Evolutionary conservation across 1,140 invertebrate species (phyloP).

Genomic region (Aleiodes sp.): DNA sequence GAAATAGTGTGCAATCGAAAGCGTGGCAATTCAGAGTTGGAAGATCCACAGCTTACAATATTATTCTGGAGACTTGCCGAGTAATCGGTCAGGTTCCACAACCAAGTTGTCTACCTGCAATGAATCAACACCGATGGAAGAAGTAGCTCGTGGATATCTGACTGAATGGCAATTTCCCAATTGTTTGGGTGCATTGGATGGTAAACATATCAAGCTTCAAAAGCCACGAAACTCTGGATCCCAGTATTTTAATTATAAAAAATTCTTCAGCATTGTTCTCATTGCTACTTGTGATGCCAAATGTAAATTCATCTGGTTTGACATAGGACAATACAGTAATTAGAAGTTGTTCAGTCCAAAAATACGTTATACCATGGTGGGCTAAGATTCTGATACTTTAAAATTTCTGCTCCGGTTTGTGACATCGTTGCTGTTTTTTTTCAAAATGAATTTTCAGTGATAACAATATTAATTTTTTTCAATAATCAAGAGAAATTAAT

Average conservation of each 20-base stretch:
- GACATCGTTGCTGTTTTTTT: no score
- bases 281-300: constrained; percentile 63
- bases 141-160: neutral
- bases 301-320: constrained; percentile 60
- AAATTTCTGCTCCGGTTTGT: no score
- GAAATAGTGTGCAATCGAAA: no score
- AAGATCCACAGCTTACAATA: neutral
- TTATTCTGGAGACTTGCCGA: neutral
- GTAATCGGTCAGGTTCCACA: neutral
- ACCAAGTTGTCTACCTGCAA: neutral
- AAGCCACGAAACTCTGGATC: constrained; percentile 49
- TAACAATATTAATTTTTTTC: no score
- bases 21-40: no score
- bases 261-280: constrained; percentile 59
- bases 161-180: constrained; percentile 52
- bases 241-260: constrained; percentile 63
- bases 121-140: neutral
- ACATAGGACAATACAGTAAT: constrained; percentile 51
- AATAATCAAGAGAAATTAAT: no score
- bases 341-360: no score
- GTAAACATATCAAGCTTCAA: constrained; percentile 43
- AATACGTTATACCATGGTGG: no score
- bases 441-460: no score
- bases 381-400: no score
- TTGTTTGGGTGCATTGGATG: constrained; percentile 56